phyloP scores from a whole-genome alignment of 2,888 invertebrate genomes.

The Acronicta psi region DNA sequence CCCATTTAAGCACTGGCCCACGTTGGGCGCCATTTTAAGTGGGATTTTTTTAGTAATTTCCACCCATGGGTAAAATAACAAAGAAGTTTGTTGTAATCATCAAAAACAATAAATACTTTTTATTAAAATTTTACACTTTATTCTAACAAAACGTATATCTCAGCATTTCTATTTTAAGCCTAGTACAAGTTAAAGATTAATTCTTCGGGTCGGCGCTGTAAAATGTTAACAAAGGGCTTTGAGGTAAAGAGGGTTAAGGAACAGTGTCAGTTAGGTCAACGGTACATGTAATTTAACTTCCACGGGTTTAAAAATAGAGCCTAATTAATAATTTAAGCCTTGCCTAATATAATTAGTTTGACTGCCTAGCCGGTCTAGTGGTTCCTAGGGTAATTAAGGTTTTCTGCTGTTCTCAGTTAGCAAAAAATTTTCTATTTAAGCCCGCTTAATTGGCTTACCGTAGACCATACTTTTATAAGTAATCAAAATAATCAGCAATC shows the following conservation, averaged over 20 bases:
- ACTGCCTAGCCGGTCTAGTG: not conserved
- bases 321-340: not conserved
- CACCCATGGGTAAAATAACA: no score
- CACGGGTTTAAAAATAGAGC: not conserved
- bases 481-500: not conserved
- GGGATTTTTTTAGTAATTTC: no score
- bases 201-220: constrained; percentile 17
- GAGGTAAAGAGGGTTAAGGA: constrained; percentile 31
- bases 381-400: not conserved
- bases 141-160: constrained; percentile 10
- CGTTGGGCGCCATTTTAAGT: no score
- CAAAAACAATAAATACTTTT: no score
- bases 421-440: no score
- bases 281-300: constrained; percentile 27
- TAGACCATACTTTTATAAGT: no score
- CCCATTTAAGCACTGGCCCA: no score
- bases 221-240: constrained; percentile 33
- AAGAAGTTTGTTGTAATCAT: no score
- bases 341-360: not conserved
- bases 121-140: not conserved
- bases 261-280: constrained; percentile 27
- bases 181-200: constrained; percentile 39
- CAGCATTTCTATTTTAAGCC: constrained; percentile 33
- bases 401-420: no score
- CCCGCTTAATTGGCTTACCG: no score